Evolutionary conservation across 1,140 invertebrate genomes (phyloP), one percentile per base, ranked within the genome.

Genomic region (Cotesia vestalis): DNA sequence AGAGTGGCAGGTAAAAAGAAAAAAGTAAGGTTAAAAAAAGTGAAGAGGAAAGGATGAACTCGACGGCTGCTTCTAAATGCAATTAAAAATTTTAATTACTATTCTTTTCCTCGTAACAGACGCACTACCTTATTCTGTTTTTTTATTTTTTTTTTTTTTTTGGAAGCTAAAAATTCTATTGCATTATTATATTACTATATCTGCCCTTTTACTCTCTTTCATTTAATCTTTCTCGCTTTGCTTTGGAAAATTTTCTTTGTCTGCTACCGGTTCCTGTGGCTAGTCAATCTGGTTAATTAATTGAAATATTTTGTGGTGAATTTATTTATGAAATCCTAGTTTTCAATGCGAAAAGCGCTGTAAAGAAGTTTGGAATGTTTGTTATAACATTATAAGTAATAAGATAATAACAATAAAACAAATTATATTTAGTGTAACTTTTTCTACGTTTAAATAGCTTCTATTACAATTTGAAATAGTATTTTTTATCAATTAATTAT

Each of bases 11-110:
- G n/a, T 38, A 51, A 72, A 74, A 70, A 6, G 68, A 17, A 51
- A 67, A 71, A 59, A 63, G 9, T 34, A 38, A 55, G 61, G 71
- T 70, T 66, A 55, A 61, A 61, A 14, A 52, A 53, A 69, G 14
- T 34, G 46, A 60, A 63, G 53, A 53, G 52, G 66, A 67, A 69
- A 72, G 72, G 57, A 73, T 68, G 38, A 75, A 57, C 66, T 36
- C 51, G 64, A 71, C 71, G 79, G 79, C 73, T 75, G 76, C 60
- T 79, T 81, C 79, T 79, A 81, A 81, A 81, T 77, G 78, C 75
- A 80, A 83, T 81, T 81, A 79, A 82, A 81, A 82, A 76, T 84
- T 83, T 84, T 84, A 83, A 83, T 83, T 84, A 78, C 78, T 73
- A 79, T 78, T 79, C 77, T 77, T 72, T 74, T 71, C 59, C 69